Percentiles rank a stretch among this genome's conserved stretches.
These are phyloP conservation scores for Tamandua tetradactyla DNA, from an alignment of 2,797 vertebrate genomes.

Conservation along the genomic window DNA sequence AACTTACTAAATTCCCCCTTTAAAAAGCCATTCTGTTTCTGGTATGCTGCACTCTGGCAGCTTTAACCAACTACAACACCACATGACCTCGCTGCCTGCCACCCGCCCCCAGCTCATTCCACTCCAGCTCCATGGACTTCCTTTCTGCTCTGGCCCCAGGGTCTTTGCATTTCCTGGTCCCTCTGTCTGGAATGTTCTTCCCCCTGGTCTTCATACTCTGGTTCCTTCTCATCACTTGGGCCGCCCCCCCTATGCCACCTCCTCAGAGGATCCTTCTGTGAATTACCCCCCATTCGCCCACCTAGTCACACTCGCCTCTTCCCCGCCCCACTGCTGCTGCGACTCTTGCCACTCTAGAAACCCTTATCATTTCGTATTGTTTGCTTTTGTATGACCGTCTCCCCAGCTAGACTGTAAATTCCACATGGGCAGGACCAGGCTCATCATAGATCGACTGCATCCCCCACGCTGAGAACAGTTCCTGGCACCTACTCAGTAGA, in stretches of 20 bases:
- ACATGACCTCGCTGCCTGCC: neutral
- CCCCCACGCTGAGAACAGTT: neutral
- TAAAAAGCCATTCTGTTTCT: too few relatives aligned
- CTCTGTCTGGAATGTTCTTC: neutral
- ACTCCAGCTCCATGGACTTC: neutral
- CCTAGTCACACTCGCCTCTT: neutral
- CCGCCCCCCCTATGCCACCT: neutral
- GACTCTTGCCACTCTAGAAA: neutral
- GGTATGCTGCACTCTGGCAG: too few relatives aligned
- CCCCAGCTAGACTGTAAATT: neutral
- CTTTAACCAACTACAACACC: too few relatives aligned
- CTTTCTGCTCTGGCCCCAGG: neutral
- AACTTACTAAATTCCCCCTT: too few relatives aligned
- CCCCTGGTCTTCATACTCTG: neutral
- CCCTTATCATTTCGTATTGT: neutral
- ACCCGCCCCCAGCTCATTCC: neutral
- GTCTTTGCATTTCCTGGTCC: neutral
- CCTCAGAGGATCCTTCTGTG: neutral
- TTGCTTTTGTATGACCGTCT: neutral
- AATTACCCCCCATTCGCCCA: neutral
- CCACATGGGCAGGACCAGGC: neutral
- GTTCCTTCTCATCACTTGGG: neutral
- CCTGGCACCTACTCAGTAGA: neutral
- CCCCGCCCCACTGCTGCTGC: neutral
- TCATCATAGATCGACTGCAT: neutral